Conservation (phyloP, 2,797 vertebrate genomes). For the Tympanoctomys barrerae region DNA sequence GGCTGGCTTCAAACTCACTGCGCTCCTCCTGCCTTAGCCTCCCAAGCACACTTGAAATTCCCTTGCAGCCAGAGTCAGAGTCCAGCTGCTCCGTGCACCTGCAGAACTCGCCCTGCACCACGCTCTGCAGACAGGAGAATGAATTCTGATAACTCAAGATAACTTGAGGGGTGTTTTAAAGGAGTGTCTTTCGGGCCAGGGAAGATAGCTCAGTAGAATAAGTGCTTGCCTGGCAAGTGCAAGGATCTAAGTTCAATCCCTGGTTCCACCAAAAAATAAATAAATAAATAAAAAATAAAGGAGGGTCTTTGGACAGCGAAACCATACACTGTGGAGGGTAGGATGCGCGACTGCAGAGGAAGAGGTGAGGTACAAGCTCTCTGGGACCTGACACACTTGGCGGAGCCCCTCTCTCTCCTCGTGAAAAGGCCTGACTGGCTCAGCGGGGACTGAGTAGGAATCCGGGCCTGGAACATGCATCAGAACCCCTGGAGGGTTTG, state of each 20-base stretch:
- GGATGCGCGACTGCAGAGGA: neutral
- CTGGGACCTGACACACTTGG: neutral
- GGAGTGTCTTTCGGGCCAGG: neutral
- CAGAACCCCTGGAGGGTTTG: neutral
- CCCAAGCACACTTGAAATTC: neutral
- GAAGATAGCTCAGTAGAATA: no score
- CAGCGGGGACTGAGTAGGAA: neutral
- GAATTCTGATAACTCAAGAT: neutral
- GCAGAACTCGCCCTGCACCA: neutral
- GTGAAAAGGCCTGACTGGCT: neutral
- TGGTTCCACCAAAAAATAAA: no score
- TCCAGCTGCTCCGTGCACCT: neutral
- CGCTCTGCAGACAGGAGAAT: neutral
- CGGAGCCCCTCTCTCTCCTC: neutral
- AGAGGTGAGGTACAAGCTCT: neutral
- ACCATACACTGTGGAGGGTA: neutral
- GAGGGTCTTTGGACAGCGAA: neutral
- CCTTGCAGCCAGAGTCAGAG: neutral
- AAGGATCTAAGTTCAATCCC: no score
- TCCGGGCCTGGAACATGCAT: neutral
- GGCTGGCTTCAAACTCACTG: neutral
- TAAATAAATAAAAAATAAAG: no score
- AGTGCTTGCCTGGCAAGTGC: no score
- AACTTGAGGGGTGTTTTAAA: neutral
- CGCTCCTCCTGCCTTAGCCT: neutral